Evolutionary conservation across 2,888 invertebrate species (phyloP), one percentile per base, ranked within the genome.

Genomic region (Dione vanillae): DNA sequence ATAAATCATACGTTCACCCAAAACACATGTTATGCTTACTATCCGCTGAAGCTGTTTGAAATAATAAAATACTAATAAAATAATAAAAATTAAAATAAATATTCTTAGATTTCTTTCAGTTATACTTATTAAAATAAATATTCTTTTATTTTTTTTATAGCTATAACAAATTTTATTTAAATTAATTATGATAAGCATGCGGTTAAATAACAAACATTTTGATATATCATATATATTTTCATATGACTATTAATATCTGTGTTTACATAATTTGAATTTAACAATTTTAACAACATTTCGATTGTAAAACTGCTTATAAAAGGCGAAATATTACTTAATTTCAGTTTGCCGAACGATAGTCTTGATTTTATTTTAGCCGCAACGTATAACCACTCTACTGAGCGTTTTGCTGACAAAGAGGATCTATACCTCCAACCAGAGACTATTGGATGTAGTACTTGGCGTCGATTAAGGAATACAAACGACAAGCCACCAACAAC

Each of bases 401-500:
- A 96, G 78, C 77, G 76, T 41, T 96, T 96, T 78, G 94, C 95
- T 0, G 95, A 95, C 69, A 94, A 91, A 74, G 93, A 94, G 12
- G 96, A 96, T 79, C 84, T 95, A 0, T 90, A 94, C 74, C 81
- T 96, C 71, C 97, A 97, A 82, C 94, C 95, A 0, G 96, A 97
- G 82, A 95, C 96, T 0, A 81, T 94, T 54, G 95, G 95, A 6
- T 88, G 90, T 45, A 90, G 93, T 41, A 96, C 96, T 0, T 96
- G 96, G 94, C 94, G 96, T 11, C 92, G 95, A 41, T 83, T 96
- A 11, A 91, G 95, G 64, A 97, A 97, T 78, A 95, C 95, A 0
- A 81, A 83, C 37, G 94, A 94, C 80, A 84, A 93, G 78, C 79
- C 82, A 70, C 89, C 93, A 52, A 83, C 87, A 2, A 80, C 87